Conservation (phyloP, 2,888 invertebrate species). For the Cerceris rybyensis region DNA sequence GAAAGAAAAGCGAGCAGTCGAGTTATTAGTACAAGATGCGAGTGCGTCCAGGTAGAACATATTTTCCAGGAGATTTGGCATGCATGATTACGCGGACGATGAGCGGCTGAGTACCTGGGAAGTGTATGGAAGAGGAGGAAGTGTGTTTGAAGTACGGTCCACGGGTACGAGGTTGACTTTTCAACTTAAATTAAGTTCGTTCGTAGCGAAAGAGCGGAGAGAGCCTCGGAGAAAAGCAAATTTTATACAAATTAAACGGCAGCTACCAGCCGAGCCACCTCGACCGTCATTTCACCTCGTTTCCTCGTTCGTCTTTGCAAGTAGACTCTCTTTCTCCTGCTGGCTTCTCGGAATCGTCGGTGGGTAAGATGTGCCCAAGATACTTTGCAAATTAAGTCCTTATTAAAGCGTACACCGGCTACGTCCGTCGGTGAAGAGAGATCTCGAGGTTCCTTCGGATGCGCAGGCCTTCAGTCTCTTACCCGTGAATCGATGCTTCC, state of each 20-base stretch:
- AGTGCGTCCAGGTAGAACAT: slow-evolving; percentile 4
- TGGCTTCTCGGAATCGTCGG: slow-evolving; percentile 19
- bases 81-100: slow-evolving; percentile 25
- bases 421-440: slow-evolving; percentile 29
- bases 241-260: slow-evolving; percentile 72
- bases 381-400: slow-evolving; percentile 65
- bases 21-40: slow-evolving; percentile 5
- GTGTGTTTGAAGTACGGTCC: slow-evolving; percentile 53
- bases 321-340: not conserved
- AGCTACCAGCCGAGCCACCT: slow-evolving; percentile 28
- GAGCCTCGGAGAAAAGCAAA: slow-evolving; percentile 57
- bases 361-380: slow-evolving; percentile 56
- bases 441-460: slow-evolving; percentile 19
- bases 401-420: slow-evolving; percentile 56
- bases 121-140: slow-evolving; percentile 1
- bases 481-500: slow-evolving; percentile 1
- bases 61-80: slow-evolving; percentile 14
- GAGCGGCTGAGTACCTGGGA: slow-evolving; percentile 2
- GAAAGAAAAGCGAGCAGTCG: no score
- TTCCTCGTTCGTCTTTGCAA: slow-evolving; percentile 2
- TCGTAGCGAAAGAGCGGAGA: slow-evolving; percentile 29
- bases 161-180: slow-evolving; percentile 66
- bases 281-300: slow-evolving; percentile 13
- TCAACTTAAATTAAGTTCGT: slow-evolving; percentile 74
- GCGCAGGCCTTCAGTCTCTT: slow-evolving; percentile 4